Percentiles rank a stretch among this genome's conserved stretches.
These are phyloP conservation scores for Hylaea fasciaria DNA, from an alignment of 2,888 invertebrate genomes.

Conservation along the genomic window DNA sequence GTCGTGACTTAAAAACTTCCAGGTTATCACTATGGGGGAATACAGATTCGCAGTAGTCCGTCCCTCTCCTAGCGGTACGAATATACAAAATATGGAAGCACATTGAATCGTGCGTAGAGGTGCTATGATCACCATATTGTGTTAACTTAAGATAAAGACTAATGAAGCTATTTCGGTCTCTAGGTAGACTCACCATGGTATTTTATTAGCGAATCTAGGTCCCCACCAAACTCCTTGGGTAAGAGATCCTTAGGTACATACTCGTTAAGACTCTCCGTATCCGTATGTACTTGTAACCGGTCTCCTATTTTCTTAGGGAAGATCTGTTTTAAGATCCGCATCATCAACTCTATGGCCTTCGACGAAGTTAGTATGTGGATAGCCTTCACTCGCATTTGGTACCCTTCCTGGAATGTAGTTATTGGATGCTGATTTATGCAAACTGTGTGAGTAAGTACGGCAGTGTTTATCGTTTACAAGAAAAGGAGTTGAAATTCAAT, in stretches of 20 bases:
- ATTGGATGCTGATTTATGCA: background rate
- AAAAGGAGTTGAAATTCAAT: no score
- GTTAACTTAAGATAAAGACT: no score
- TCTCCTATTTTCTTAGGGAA: constrained; percentile 53
- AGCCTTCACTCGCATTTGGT: constrained; percentile 56
- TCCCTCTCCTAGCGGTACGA: no score
- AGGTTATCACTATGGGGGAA: no score
- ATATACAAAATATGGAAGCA: no score
- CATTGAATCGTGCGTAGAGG: no score
- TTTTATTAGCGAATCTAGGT: constrained; percentile 44
- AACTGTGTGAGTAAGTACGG: no score
- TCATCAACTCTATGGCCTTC: constrained; percentile 49
- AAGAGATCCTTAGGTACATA: constrained; percentile 51
- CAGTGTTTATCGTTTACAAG: no score
- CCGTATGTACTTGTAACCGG: constrained; percentile 50
- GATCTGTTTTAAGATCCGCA: constrained; percentile 53
- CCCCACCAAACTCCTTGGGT: constrained; percentile 61
- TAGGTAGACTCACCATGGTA: constrained; percentile 33
- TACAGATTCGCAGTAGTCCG: no score
- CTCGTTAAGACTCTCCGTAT: constrained; percentile 47
- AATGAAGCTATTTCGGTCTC: no score
- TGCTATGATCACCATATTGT: no score
- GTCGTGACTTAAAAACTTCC: no score
- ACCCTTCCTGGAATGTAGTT: constrained; percentile 53
- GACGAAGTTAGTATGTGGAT: constrained; percentile 57